A percentile compares a stretch with the other conserved stretches of the same genome.
These are phyloP conservation scores for Datnioides undecimradiatus DNA, from an alignment of 2,113 vertebrate genomes.

Conservation along the genomic window DNA sequence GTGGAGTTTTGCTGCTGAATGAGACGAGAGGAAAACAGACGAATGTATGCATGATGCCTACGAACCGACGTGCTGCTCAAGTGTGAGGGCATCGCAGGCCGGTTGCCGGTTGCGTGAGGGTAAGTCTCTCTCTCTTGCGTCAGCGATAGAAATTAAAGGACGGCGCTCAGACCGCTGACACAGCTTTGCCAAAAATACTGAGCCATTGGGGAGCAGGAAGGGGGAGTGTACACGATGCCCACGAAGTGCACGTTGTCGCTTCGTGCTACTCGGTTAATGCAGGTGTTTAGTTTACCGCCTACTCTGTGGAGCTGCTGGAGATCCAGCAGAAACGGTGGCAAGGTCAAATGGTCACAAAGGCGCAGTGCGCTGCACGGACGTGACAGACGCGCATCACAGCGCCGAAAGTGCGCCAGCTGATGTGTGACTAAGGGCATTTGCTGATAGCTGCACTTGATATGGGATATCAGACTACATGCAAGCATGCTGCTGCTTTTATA, in stretches of 20 bases:
- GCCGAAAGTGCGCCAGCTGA: conserved; percentile 12
- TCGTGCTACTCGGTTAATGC: not conserved
- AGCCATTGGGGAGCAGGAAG: not conserved
- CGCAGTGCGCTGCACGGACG: conserved; percentile 3
- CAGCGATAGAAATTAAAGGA: not conserved
- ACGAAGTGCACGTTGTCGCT: not conserved
- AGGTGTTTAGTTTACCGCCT: not conserved
- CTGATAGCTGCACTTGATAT: not conserved
- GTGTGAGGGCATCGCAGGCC: conserved; percentile 31
- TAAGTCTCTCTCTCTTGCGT: conserved; percentile 49
- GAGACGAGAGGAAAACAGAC: conserved; percentile 18
- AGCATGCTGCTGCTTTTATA: not conserved
- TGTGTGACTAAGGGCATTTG: not conserved
- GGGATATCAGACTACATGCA: conserved; percentile 6
- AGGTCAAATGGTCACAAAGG: conserved; percentile 57
- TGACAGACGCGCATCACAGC: not conserved
- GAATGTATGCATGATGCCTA: not conserved
- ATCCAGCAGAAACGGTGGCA: conserved; percentile 21
- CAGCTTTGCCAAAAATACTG: conserved; percentile 16
- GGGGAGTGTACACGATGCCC: not conserved
- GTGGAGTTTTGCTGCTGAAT: conserved; percentile 33
- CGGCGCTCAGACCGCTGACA: conserved; percentile 20
- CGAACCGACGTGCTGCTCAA: conserved; percentile 11
- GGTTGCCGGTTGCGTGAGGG: conserved; percentile 8
- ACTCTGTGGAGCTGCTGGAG: not conserved